A percentile compares a stretch with the other conserved stretches of the same genome.
Evolutionary conservation across 2,797 vertebrate genomes (phyloP).

Genomic region (Platyrinchus mystaceus): DNA sequence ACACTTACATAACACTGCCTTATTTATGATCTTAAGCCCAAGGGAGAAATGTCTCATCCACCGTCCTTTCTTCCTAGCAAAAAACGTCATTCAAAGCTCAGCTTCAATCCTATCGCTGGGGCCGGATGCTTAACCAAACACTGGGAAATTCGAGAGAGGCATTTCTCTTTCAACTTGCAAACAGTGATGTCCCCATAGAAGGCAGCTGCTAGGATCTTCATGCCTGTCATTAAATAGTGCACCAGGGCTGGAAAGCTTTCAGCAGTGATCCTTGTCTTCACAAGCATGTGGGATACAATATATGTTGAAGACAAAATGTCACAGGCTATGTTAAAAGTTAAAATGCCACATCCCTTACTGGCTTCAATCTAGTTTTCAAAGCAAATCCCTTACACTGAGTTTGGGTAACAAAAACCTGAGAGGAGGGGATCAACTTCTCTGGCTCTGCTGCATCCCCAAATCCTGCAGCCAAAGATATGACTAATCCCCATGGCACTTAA

Average conservation of each 20-base stretch:
- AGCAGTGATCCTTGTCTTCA: neutral
- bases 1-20: slow-evolving; percentile 53
- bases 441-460: neutral
- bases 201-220: neutral
- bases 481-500: neutral
- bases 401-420: neutral
- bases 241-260: neutral
- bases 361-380: neutral
- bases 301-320: neutral
- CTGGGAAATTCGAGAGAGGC: neutral
- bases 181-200: neutral
- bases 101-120: slow-evolving; percentile 12
- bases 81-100: slow-evolving; percentile 35
- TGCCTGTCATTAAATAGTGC: neutral
- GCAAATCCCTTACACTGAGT: neutral
- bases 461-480: neutral
- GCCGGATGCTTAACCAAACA: neutral
- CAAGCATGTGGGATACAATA: neutral
- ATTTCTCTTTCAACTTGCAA: slow-evolving; percentile 4
- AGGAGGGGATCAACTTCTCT: neutral
- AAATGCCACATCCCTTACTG: neutral
- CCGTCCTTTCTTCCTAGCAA: slow-evolving; percentile 25
- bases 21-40: slow-evolving; percentile 54
- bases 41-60: slow-evolving; percentile 31
- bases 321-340: neutral